Percentiles rank a stretch among this genome's conserved stretches.
Evolutionary conservation across 2,797 vertebrate species (phyloP).

Genomic region (Ceryle rudis): DNA sequence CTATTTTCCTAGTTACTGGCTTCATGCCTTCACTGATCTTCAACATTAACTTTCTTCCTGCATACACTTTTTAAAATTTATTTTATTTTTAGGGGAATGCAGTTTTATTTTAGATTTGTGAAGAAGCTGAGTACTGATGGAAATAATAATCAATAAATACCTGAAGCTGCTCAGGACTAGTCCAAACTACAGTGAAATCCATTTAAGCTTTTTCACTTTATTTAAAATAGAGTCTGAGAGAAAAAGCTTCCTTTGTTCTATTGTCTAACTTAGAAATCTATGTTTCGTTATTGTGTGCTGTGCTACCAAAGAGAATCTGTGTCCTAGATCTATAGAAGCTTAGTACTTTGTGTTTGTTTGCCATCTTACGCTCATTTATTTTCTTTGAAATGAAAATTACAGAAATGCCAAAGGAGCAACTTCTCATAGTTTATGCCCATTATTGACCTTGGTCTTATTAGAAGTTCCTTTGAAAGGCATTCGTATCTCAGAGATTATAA

Average conservation of each 20-base stretch:
- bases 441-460: neutral
- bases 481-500: neutral
- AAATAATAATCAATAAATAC: neutral
- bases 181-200: neutral
- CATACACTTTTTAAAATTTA: neutral
- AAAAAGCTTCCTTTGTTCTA: neutral
- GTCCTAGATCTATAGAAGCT: neutral
- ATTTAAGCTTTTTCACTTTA: neutral
- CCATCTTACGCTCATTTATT: neutral
- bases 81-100: neutral
- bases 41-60: neutral
- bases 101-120: neutral
- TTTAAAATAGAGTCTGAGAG: neutral
- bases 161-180: neutral
- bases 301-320: neutral
- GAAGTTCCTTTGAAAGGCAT: neutral
- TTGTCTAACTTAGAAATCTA: neutral
- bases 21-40: neutral
- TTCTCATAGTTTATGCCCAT: neutral
- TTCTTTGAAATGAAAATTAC: constrained; percentile 58
- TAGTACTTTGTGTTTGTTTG: neutral
- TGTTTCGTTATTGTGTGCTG: neutral
- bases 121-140: neutral
- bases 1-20: neutral
- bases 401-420: neutral